Evolutionary conservation across 2,888 invertebrate species (phyloP).

Genomic region (Heliconius cydno): DNA sequence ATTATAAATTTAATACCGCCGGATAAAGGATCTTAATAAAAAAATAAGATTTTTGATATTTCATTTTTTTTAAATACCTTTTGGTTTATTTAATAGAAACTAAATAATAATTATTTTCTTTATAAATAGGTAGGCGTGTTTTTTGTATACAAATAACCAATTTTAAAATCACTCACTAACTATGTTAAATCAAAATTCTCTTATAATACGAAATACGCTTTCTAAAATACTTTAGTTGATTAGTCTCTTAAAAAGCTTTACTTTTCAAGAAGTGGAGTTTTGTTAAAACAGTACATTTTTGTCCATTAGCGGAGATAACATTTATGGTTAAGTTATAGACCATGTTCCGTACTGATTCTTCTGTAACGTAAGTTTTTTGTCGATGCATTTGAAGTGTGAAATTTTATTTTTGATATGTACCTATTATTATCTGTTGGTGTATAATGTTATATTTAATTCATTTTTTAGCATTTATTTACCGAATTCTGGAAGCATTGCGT

Average conservation of each 20-base stretch:
- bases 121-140: background rate
- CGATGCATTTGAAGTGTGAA: background rate
- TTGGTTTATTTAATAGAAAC: no score
- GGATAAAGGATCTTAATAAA: background rate
- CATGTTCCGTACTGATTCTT: slow-evolving; percentile 18
- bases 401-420: slow-evolving; percentile 4
- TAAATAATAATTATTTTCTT: no score
- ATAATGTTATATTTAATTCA: no score
- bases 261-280: slow-evolving; percentile 14
- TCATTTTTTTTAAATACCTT: no score
- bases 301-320: slow-evolving; percentile 23
- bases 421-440: no score
- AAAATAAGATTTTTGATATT: no score
- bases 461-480: no score
- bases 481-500: no score
- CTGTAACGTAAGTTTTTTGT: slow-evolving; percentile 8
- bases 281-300: slow-evolving; percentile 25
- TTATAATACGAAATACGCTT: background rate
- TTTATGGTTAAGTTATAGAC: slow-evolving; percentile 18
- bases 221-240: background rate
- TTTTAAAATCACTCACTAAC: background rate
- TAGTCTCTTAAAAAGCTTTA: slow-evolving; percentile 12
- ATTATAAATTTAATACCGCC: background rate
- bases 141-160: background rate
- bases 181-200: background rate